phyloP scores from a whole-genome alignment of 2,888 invertebrate species.

The Drosophila recens region DNA sequence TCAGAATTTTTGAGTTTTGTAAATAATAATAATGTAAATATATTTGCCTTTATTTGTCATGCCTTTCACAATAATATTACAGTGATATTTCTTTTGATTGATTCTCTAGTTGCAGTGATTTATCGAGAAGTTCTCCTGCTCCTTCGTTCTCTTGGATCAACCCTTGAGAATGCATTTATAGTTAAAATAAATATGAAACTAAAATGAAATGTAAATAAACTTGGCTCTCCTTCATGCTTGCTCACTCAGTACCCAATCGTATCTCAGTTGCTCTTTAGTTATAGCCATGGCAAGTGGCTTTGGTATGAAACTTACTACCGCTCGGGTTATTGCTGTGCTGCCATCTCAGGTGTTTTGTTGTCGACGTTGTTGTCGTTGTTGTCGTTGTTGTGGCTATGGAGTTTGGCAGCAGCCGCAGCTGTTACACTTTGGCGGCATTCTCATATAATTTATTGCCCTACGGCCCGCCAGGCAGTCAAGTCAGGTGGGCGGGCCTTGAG shows the following conservation, averaged over 20 bases:
- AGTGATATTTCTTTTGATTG: conserved; percentile 8
- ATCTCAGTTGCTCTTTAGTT: conserved; percentile 13
- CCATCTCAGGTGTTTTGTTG: conserved; percentile 54
- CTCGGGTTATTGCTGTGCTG: conserved; percentile 50
- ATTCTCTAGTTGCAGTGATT: conserved; percentile 8
- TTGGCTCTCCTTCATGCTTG: conserved; percentile 1
- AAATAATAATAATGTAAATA: background rate
- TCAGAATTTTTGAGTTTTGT: no score
- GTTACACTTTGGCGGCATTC: conserved; percentile 81
- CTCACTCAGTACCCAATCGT: background rate
- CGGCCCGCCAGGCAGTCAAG: conserved; percentile 47
- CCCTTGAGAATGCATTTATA: conserved; percentile 6
- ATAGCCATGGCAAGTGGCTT: conserved; percentile 54
- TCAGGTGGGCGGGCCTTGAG: conserved; percentile 50
- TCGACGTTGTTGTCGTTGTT: conserved; percentile 17
- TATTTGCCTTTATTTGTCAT: background rate
- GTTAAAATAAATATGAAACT: conserved; percentile 23
- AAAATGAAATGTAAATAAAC: conserved; percentile 69
- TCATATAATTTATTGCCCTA: conserved; percentile 78
- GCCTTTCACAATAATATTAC: background rate
- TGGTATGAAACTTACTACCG: conserved; percentile 62
- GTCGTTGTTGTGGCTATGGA: conserved; percentile 33
- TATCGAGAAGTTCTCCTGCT: background rate
- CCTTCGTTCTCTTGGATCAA: background rate
- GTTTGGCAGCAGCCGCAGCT: conserved; percentile 72